Evolutionary conservation across 2,113 vertebrate species (phyloP), one percentile per base, ranked within the genome.

Genomic region (Hystrix brachyura): DNA sequence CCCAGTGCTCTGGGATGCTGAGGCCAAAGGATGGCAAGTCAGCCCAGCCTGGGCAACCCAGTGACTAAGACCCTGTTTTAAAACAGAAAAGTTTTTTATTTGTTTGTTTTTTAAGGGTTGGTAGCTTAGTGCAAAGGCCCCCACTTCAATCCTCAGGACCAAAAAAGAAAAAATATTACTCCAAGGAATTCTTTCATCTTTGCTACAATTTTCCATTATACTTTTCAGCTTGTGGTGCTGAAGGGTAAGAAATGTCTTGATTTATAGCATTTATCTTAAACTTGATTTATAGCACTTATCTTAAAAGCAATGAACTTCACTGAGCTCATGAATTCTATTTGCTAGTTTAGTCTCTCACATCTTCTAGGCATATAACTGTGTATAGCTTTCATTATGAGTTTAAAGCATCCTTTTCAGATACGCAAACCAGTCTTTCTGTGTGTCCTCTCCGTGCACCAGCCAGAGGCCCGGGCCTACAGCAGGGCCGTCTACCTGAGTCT

Each of bases 261-360:
- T 86, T 94, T 74, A 67, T 86, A 71, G 76, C 14, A 74, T 65
- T 83, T 25, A 34, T 17, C 43, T 21, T 38, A 38, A 71, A 71
- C n/a, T n/a, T n/a, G n/a, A n/a, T n/a, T n/a, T n/a, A n/a, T n/a
- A n/a, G n/a, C n/a, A n/a, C n/a, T 83, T 25, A 34, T 17, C 43
- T 21, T 38, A 38, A 71, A 71, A 85, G 21, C 9, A 19, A 84
- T 60, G 48, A 74, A 59, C 29, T 89, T 59, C 79, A 79, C 34
- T 83, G 25, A 91, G 78, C 27, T 92, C 21, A 91, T 71, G 13
- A 80, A 15, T 59, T 89, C 43, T 92, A 83, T 65, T 87, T 91
- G 53, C 92, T 80, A 90, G 71, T 32, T 92, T 1, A 38, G 48
- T 76, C 74, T 88, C 62, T 72, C 48, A 19, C 10, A 80, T 80